These are phyloP conservation scores for Agrochola circellaris DNA, from an alignment of 2,888 invertebrate genomes.

Conservation along the genomic window DNA sequence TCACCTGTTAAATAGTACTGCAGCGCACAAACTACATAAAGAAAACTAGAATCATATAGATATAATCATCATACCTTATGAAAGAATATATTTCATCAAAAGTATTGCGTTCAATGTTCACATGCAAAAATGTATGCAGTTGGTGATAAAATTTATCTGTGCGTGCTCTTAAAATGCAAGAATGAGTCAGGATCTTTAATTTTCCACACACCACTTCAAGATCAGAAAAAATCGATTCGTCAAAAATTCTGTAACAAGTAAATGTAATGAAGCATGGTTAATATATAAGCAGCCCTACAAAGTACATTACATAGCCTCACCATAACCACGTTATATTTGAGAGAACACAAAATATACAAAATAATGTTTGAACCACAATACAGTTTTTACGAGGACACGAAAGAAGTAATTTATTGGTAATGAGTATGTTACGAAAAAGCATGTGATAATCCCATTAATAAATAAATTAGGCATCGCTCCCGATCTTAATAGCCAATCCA, in stretches of 20 bases:
- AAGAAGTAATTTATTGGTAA: slow-evolving; percentile 20
- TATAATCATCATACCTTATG: slow-evolving; percentile 80
- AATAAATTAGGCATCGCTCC: slow-evolving; percentile 30
- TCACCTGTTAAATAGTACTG: neutral
- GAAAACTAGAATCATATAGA: slow-evolving; percentile 9
- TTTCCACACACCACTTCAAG: slow-evolving; percentile 91
- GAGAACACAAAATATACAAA: slow-evolving; percentile 28
- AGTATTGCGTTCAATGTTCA: slow-evolving; percentile 87
- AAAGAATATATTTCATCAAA: slow-evolving; percentile 90
- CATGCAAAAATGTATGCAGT: slow-evolving; percentile 89
- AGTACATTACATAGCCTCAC: slow-evolving; percentile 10
- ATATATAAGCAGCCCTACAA: slow-evolving; percentile 24
- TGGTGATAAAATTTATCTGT: slow-evolving; percentile 90
- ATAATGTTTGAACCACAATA: slow-evolving; percentile 10
- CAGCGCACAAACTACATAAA: slow-evolving; percentile 1
- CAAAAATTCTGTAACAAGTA: slow-evolving; percentile 90
- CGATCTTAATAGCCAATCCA: slow-evolving; percentile 48
- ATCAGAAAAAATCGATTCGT: slow-evolving; percentile 91
- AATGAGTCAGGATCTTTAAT: slow-evolving; percentile 91
- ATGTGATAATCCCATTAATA: slow-evolving; percentile 16
- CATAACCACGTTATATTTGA: slow-evolving; percentile 12
- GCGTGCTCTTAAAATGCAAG: slow-evolving; percentile 91
- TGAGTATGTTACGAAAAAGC: slow-evolving; percentile 45
- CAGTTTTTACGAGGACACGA: slow-evolving; percentile 2
- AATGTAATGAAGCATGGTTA: slow-evolving; percentile 48